phyloP scores from a whole-genome alignment of 2,113 vertebrate species.

The Brienomyrus longianalis region DNA sequence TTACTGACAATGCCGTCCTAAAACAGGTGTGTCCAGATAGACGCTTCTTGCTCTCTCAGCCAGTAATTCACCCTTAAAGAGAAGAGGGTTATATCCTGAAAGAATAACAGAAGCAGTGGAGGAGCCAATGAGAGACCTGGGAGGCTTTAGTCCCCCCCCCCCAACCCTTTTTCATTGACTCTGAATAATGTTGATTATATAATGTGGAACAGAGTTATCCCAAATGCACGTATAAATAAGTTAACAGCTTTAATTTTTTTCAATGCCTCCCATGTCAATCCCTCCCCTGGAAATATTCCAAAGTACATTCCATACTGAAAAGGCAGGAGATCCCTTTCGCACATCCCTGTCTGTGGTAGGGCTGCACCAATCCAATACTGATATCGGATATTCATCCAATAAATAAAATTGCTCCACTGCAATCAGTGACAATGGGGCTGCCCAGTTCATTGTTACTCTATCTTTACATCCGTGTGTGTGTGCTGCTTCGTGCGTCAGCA shows the following conservation, averaged over 20 bases:
- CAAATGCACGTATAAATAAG: neutral
- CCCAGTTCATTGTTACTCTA: neutral
- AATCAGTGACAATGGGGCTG: neutral
- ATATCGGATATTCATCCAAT: neutral
- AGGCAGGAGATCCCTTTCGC: neutral
- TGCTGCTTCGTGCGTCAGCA: neutral
- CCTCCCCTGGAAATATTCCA: neutral
- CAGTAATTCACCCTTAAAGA: neutral
- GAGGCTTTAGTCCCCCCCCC: too few species aligned
- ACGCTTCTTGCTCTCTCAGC: neutral
- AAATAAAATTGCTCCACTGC: too few species aligned
- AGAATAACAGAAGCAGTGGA: neutral
- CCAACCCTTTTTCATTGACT: too few species aligned
- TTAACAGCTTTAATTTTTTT: too few species aligned
- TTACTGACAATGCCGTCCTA: neutral
- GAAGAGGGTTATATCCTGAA: neutral
- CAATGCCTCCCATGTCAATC: too few species aligned
- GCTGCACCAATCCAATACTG: too few species aligned
- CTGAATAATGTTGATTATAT: neutral
- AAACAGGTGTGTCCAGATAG: neutral
- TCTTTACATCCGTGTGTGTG: neutral
- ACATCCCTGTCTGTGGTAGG: neutral
- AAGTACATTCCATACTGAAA: neutral
- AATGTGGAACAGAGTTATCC: neutral
- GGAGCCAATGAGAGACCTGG: neutral